Percentiles rank a stretch among this genome's conserved stretches.
phyloP scores from a whole-genome alignment of 1,140 invertebrate genomes.

The Drosophila seguyi region DNA sequence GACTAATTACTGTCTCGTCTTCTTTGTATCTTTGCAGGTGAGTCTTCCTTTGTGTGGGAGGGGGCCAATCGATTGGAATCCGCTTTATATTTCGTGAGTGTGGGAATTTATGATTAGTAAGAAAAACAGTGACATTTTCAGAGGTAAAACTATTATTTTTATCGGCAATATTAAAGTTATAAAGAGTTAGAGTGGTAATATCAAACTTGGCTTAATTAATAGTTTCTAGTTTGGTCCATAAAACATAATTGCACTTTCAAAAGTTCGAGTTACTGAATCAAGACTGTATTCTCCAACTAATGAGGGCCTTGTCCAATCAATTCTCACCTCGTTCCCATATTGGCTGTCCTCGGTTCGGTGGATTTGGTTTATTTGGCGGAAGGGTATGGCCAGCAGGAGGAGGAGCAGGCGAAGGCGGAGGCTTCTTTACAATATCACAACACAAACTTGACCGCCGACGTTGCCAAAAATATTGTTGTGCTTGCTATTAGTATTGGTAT shows the following conservation, averaged over 20 bases:
- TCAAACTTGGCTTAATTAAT: neutral
- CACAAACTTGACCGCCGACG: conserved; percentile 77
- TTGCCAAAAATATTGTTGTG: conserved; percentile 59
- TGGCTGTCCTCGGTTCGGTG: conserved; percentile 3
- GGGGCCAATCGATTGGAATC: conserved; percentile 16
- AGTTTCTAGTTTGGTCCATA: neutral
- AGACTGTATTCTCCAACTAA: conserved; percentile 19
- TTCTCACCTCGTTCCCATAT: conserved; percentile 39
- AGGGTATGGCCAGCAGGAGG: conserved; percentile 39
- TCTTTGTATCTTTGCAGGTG: conserved; percentile 48
- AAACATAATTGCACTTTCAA: neutral
- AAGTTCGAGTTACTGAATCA: conserved; percentile 16
- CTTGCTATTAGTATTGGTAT: conserved; percentile 28
- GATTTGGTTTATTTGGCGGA: conserved; percentile 15
- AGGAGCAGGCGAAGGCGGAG: conserved; percentile 12
- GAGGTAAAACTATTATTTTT: neutral
- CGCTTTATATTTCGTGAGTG: conserved; percentile 3
- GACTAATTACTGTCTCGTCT: conserved; percentile 47
- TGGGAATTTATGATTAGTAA: conserved; percentile 13
- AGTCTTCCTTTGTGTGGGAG: conserved; percentile 23
- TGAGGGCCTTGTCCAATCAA: conserved; percentile 21
- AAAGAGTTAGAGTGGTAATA: neutral
- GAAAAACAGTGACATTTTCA: neutral
- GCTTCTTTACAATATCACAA: conserved; percentile 71
- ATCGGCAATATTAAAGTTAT: neutral